Conservation (phyloP, 1,140 invertebrate species). For the Drusus annulatus region DNA sequence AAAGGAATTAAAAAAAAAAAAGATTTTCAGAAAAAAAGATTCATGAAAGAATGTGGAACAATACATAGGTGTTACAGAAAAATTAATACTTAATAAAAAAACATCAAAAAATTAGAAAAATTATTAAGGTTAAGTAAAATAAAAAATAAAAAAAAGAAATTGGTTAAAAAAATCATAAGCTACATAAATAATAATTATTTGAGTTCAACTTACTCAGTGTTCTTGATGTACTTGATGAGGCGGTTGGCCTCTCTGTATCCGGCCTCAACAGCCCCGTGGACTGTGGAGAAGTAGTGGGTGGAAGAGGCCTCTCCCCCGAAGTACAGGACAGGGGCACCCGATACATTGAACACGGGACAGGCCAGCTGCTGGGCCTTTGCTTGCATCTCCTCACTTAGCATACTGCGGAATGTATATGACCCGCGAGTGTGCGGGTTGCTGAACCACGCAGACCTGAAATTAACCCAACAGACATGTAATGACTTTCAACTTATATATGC, state of each 20-base stretch:
- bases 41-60: too few species aligned
- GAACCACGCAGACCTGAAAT: constrained; percentile 77
- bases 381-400: constrained; percentile 72
- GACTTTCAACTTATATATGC: background rate
- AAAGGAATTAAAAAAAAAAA: too few species aligned
- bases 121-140: background rate
- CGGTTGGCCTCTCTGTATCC: constrained; percentile 72
- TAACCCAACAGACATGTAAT: background rate
- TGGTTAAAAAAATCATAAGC: background rate
- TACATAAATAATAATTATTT: background rate
- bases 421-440: constrained; percentile 78
- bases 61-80: background rate
- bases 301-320: constrained; percentile 68
- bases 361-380: constrained; percentile 71
- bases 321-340: constrained; percentile 68
- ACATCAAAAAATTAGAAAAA: too few species aligned
- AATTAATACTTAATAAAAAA: too few species aligned
- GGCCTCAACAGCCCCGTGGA: constrained; percentile 75
- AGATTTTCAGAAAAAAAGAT: too few species aligned
- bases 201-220: constrained; percentile 25
- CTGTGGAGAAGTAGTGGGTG: constrained; percentile 73
- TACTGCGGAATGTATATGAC: constrained; percentile 79
- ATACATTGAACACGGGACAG: constrained; percentile 70
- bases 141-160: background rate
- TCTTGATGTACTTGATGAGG: constrained; percentile 57